These are phyloP conservation scores for Phrynosoma blainvillii DNA, from an alignment of 2,113 vertebrate genomes.

Conservation along the genomic window DNA sequence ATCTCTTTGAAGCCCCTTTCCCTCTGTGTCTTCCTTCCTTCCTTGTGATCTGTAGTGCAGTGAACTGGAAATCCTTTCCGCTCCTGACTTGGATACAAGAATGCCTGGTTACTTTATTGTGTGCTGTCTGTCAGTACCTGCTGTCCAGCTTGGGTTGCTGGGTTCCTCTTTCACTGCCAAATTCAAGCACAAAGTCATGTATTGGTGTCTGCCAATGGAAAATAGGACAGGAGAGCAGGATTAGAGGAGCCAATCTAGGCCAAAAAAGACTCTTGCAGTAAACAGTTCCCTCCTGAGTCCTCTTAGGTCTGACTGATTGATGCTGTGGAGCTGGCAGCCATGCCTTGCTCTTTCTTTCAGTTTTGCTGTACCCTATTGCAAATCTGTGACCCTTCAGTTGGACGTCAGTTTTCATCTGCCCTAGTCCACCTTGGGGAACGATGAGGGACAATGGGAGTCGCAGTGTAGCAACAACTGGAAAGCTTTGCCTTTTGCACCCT, in stretches of 20 bases:
- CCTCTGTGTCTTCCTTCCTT: neutral
- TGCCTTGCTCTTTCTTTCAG: neutral
- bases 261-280: neutral
- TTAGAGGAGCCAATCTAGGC: neutral
- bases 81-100: rapidly evolving
- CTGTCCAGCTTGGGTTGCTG: neutral
- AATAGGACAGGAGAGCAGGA: neutral
- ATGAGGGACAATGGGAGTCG: no score
- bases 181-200: neutral
- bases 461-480: neutral
- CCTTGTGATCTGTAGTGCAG: neutral
- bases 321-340: no score
- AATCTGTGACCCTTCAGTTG: neutral
- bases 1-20: neutral
- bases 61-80: neutral
- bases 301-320: neutral
- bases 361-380: neutral
- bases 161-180: slow-evolving; percentile 24
- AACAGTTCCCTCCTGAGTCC: neutral
- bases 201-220: neutral
- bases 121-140: neutral
- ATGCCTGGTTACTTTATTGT: neutral
- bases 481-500: neutral
- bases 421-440: no score
- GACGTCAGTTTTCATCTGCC: no score